Base-by-base conservation (phyloP, 37 sponge, comb jelly and placozoan species). In the Chondrilla cf. caribensis region DNA sequence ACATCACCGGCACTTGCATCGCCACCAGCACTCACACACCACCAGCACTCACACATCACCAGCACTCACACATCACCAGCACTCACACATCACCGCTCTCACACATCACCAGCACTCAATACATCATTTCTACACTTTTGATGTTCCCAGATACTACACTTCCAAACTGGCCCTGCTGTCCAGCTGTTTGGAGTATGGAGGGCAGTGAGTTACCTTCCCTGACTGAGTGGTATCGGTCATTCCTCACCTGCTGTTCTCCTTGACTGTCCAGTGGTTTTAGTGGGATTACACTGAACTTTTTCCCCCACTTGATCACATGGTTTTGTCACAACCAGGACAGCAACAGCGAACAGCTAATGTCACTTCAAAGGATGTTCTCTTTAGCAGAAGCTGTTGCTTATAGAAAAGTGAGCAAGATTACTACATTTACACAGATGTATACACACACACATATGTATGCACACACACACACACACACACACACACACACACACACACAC, bases 281-380 rank as follows among this genome's bases (percentile, higher is more conserved):
- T 86, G 97, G 97, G 15, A 86, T 96, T 8, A 82, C 85, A 24
- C 58, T 87, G 28, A 96, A 93, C 84, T 96, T 93, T 88, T 88
- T 81, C 42, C 97, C 97, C 0, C 86, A 90, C 90, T 32, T 90
- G 60, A 51, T 79, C 22, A 86, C 82, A 24, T 96, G 97, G 97
- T 37, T 96, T 83, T 83, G 84, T 40, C 60, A 81, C 21, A 79
- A 85, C 58, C 59, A 51, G 24, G 57, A 65, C 1, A 83, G 73
- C 1, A 28, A 47, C 8, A 31, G 8, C 4, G 81, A 79, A 47
- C 81, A 86, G 35, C 79, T 86, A 17, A 81, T 81, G 77, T 62
- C 58, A 24, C 79, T 88, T 38, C 65, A 42, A 8, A 39, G 44
- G 24, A 22, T 42, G 44, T 73, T 88, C 25, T 88, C 93, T 38